These are phyloP conservation scores for Drosophila yooni DNA, from an alignment of 2,888 invertebrate genomes.

Conservation along the genomic window DNA sequence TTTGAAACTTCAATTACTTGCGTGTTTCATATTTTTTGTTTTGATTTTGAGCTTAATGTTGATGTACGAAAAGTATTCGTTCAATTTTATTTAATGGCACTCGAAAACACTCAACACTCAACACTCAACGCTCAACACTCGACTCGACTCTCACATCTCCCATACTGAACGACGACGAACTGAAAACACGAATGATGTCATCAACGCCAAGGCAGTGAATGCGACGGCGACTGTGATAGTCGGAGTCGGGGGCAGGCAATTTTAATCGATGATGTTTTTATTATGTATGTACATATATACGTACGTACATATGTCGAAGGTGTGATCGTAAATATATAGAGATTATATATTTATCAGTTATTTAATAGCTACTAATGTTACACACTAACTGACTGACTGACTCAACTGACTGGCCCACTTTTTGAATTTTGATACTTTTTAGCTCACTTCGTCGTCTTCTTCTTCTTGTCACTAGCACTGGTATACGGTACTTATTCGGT, in stretches of 20 bases:
- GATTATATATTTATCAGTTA: constrained; percentile 44
- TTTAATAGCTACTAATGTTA: constrained; percentile 39
- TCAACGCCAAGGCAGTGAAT: constrained; percentile 60
- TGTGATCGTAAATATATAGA: constrained; percentile 32
- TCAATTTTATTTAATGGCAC: constrained; percentile 41
- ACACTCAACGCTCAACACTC: constrained; percentile 32
- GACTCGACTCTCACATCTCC: constrained; percentile 33
- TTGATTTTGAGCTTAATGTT: constrained; percentile 26
- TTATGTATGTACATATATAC: constrained; percentile 39
- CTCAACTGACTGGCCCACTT: constrained; percentile 57
- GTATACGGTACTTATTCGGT: constrained; percentile 14
- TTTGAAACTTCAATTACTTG: constrained; percentile 14
- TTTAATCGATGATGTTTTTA: constrained; percentile 78
- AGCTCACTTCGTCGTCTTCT: constrained; percentile 35
- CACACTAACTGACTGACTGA: constrained; percentile 13
- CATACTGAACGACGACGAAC: constrained; percentile 36
- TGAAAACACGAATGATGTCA: constrained; percentile 74
- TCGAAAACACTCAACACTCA: constrained; percentile 27
- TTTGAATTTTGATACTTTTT: constrained; percentile 66
- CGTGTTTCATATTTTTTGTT: constrained; percentile 36
- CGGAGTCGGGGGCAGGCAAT: constrained; percentile 64
- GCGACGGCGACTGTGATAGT: constrained; percentile 47
- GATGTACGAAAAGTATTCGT: constrained; percentile 22
- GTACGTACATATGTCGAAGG: constrained; percentile 14
- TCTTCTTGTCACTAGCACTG: constrained; percentile 34